Conservation (phyloP, 2,888 invertebrate genomes). For the Trissonchulus latispiculum region DNA sequence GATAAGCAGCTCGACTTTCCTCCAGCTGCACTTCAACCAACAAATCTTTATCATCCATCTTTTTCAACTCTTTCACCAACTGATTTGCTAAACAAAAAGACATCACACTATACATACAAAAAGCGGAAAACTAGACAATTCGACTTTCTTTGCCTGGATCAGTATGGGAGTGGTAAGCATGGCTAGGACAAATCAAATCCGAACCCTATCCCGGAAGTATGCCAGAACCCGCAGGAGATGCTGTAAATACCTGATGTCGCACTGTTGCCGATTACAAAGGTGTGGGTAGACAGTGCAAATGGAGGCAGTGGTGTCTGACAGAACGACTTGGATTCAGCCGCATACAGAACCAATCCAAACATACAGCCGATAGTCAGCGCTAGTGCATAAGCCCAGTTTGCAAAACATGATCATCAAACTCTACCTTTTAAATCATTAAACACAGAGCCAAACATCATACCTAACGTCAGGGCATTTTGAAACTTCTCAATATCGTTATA, state of each 20-base stretch:
- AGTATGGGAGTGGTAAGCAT: no score
- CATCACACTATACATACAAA: neutral
- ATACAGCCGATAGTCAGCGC: no score
- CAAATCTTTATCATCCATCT: constrained; percentile 95
- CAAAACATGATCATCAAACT: neutral
- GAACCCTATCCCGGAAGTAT: no score
- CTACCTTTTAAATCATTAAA: neutral
- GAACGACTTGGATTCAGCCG: no score
- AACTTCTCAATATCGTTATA: constrained; percentile 54
- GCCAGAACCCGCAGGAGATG: no score
- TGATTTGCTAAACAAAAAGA: constrained; percentile 53
- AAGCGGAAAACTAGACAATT: neutral
- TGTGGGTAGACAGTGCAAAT: no score
- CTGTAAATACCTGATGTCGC: no score
- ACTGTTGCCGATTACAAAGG: no score
- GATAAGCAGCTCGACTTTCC: constrained; percentile 97
- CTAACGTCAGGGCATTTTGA: constrained; percentile 43
- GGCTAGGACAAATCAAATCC: no score
- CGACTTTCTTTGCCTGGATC: neutral
- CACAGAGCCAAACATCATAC: constrained; percentile 39
- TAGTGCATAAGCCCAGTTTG: no score
- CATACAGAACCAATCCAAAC: no score
- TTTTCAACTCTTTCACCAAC: constrained; percentile 86
- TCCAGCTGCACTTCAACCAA: constrained; percentile 93
- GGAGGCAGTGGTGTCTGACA: no score